These are phyloP conservation scores for Crocuta crocuta DNA, from an alignment of 2,113 vertebrate species.

Conservation along the genomic window DNA sequence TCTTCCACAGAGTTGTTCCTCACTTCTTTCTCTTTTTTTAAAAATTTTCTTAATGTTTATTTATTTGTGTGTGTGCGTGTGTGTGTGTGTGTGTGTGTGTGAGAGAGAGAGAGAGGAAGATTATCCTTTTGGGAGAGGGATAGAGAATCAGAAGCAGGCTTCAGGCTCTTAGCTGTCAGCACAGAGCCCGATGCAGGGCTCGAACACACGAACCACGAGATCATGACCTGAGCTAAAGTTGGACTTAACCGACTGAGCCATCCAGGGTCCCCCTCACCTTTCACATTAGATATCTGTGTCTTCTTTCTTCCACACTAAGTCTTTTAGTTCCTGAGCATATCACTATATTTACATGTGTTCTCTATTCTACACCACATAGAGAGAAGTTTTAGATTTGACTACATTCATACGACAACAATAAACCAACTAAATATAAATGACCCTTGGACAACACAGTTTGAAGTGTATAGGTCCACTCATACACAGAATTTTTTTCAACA, in stretches of 20 bases:
- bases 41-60: too few relatives aligned
- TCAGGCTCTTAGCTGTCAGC: too few relatives aligned
- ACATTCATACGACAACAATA: not conserved
- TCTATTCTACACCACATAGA: not conserved
- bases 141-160: too few relatives aligned
- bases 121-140: too few relatives aligned
- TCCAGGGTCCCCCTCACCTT: not conserved
- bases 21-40: not conserved
- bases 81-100: too few relatives aligned
- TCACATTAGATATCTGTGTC: not conserved
- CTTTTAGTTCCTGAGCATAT: not conserved
- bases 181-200: too few relatives aligned
- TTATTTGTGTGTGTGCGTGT: too few relatives aligned
- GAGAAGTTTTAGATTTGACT: not conserved
- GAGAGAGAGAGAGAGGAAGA: too few relatives aligned
- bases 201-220: too few relatives aligned
- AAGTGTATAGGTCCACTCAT: not conserved
- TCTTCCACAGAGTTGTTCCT: not conserved
- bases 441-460: not conserved
- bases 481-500: not conserved
- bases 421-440: not conserved
- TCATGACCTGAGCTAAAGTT: too few relatives aligned
- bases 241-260: too few relatives aligned
- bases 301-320: not conserved
- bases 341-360: not conserved